Evolutionary conservation across 2,888 invertebrate species (phyloP), one percentile per base, ranked within the genome.

Genomic region (Quadroppia sp.): DNA sequence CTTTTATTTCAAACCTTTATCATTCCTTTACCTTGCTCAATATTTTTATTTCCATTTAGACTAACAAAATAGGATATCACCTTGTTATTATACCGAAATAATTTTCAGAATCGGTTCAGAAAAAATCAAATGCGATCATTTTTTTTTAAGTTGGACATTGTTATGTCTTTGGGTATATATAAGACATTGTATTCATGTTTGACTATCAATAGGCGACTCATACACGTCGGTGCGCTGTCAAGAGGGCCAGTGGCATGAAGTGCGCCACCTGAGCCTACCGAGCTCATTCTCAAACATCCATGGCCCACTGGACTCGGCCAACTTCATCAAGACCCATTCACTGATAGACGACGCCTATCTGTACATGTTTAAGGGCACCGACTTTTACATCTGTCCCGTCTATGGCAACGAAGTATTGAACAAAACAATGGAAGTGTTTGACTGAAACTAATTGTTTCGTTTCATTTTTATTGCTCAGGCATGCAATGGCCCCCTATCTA

Each of bases 161-260:
- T n/a, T n/a, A 73, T 71, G 73, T 50, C 0, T 69, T 69, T 7
- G 50, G 48, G 2, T 70, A 23, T 42, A 70, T 32, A 0, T 15
- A 70, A 17, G 53, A 73, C 28, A 70, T 69, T 30, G 69, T 53
- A 2, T 50, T 73, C 50, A 73, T 73, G 30, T 73, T 73, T 70
- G 70, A 73, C 20, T 36, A 50, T 15, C n/a, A 30, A 42, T 45
- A 73, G 73, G 73, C 0, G 23, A 70, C 25, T 69, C 23, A 13
- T 73, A 69, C 28, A 70, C 59, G 17, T 70, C 73, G 13, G 23
- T 73, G 9, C 23, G 42, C 40, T 73, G 73, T 59, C 28, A 40
- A 28, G 56, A 69, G 2, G 73, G 69, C 6, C n/a, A 56, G 17
- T 73, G 73, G 73, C 13, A 13, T 13, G 70, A 73, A 42, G 42